Percentiles rank a stretch among this genome's conserved stretches.
Evolutionary conservation across 1,140 invertebrate genomes (phyloP).

Genomic region (Drosophila jambulina): DNA sequence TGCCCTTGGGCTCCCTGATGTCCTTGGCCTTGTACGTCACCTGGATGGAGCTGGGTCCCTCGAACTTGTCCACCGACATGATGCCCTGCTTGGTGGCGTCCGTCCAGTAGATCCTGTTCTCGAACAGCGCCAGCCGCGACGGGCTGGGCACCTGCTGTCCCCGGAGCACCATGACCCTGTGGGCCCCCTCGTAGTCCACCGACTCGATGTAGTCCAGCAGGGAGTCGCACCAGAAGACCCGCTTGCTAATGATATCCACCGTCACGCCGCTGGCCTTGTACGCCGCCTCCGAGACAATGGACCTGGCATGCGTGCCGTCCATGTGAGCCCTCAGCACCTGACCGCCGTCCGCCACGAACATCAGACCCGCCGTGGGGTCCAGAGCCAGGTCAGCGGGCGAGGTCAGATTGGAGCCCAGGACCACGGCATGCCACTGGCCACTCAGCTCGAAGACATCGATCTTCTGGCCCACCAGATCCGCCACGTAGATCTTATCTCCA

Average conservation of each 20-base stretch:
- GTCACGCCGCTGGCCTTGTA: slow-evolving; percentile 95
- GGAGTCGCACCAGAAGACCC: slow-evolving; percentile 98
- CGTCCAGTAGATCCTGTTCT: slow-evolving; percentile 97
- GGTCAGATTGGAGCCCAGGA: slow-evolving; percentile 95
- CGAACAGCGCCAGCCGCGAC: slow-evolving; percentile 93
- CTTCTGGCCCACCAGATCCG: slow-evolving; percentile 95
- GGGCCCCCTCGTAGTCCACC: slow-evolving; percentile 96
- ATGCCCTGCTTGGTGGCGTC: slow-evolving; percentile 98
- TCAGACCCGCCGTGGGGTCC: slow-evolving; percentile 94
- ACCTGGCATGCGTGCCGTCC: slow-evolving; percentile 93
- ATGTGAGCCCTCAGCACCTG: slow-evolving; percentile 95
- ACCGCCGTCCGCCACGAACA: slow-evolving; percentile 98
- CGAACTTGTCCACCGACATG: slow-evolving; percentile 95
- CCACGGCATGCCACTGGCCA: slow-evolving; percentile 93
- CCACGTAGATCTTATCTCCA: slow-evolving; percentile 97
- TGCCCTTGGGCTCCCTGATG: slow-evolving; percentile 92
- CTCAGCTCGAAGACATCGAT: slow-evolving; percentile 97
- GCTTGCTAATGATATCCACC: slow-evolving; percentile 93
- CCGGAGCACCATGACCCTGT: slow-evolving; percentile 91
- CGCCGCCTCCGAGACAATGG: slow-evolving; percentile 95
- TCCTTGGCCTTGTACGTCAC: slow-evolving; percentile 92
- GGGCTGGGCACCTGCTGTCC: slow-evolving; percentile 95
- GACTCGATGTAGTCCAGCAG: slow-evolving; percentile 99
- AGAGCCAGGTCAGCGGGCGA: slow-evolving; percentile 95
- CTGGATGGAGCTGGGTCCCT: slow-evolving; percentile 90